Evolutionary conservation across 2,113 vertebrate species (phyloP).

Genomic region (Atractosteus spatula): DNA sequence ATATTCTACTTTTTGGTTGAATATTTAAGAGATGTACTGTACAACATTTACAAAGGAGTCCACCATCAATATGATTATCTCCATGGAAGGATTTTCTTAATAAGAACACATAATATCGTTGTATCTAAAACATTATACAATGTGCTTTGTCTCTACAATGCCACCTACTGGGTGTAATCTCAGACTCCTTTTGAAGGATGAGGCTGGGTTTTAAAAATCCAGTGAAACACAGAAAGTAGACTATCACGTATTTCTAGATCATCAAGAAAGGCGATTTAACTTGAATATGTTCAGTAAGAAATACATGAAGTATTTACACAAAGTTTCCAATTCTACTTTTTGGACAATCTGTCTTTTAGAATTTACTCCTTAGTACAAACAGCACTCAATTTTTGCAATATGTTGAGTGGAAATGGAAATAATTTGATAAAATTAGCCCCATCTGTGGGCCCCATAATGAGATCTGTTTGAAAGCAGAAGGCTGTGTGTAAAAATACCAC

Average conservation of each 20-base stretch:
- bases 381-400: constrained; percentile 54
- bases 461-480: constrained; percentile 36
- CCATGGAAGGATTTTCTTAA: no score
- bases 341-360: no score
- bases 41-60: no score
- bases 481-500: constrained; percentile 5
- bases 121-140: no score
- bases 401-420: constrained; percentile 40
- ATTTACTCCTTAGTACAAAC: no score
- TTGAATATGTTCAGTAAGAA: constrained; percentile 49
- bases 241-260: no score
- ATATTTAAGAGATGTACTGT: no score
- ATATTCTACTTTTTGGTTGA: no score
- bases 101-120: no score
- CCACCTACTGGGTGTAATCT: constrained; percentile 31
- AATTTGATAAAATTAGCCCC: constrained; percentile 30
- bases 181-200: constrained; percentile 29
- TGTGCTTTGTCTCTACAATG: constrained; percentile 18
- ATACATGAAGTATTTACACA: constrained; percentile 22
- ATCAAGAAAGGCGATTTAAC: background rate
- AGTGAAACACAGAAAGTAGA: no score
- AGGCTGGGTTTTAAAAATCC: constrained; percentile 40
- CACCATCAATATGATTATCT: no score
- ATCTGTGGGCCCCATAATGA: constrained; percentile 49
- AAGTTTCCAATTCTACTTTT: no score